Conservation (phyloP, 2,888 invertebrate genomes). For the Eutolmus rufibarbis region DNA sequence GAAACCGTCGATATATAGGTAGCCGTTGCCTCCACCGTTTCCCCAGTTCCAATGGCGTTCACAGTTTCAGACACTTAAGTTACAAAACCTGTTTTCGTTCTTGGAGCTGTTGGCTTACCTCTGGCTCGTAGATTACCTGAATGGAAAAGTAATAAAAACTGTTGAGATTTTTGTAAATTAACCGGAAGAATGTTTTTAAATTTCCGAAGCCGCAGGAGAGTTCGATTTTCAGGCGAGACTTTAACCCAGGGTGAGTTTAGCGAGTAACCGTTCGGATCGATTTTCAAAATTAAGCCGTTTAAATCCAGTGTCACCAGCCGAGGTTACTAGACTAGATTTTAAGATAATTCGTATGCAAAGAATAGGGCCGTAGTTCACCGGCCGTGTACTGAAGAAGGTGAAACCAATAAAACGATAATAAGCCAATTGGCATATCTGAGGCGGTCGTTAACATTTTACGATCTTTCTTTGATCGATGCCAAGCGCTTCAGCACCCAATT, state of each 20-base stretch:
- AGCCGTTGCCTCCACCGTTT: background rate
- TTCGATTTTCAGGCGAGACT: background rate
- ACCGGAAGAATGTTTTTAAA: background rate
- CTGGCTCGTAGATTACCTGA: slow-evolving; percentile 13
- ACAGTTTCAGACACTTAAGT: slow-evolving; percentile 17
- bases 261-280: background rate
- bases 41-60: slow-evolving; percentile 21
- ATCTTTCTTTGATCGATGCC: background rate
- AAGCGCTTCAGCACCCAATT: background rate
- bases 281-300: background rate
- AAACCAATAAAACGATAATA: background rate
- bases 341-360: background rate
- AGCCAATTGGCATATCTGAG: background rate
- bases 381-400: background rate
- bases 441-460: background rate
- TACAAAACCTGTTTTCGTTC: slow-evolving; percentile 29
- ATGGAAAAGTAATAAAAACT: slow-evolving; percentile 16
- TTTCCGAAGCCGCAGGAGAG: background rate
- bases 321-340: background rate
- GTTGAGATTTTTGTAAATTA: background rate
- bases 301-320: background rate
- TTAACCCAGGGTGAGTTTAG: background rate
- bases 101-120: background rate
- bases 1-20: background rate
- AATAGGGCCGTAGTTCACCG: background rate